Percentiles rank a stretch among this genome's conserved stretches.
Evolutionary conservation across 1,140 invertebrate genomes (phyloP).

Genomic region (Caenorhabditis latens): DNA sequence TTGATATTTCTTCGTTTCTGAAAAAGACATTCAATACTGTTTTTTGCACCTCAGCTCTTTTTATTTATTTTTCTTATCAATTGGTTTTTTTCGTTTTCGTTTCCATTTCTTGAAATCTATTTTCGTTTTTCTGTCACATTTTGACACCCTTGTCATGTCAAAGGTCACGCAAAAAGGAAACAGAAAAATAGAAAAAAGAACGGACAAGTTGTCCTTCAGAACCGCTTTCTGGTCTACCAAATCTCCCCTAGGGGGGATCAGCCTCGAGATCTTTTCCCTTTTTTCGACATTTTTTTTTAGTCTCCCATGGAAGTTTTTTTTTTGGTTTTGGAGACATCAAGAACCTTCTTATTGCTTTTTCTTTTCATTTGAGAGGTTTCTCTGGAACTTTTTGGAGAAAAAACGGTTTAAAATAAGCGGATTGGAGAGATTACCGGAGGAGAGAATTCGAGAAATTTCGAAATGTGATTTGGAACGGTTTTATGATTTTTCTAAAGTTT

Average conservation of each 20-base stretch:
- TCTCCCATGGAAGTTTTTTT: background rate
- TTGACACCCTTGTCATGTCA: no score
- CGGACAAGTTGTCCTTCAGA: background rate
- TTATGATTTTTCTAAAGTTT: no score
- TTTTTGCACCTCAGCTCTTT: background rate
- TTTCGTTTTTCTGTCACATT: no score
- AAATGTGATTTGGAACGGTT: no score
- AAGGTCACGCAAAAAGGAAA: no score
- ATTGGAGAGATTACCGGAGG: no score
- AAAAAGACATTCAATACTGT: background rate
- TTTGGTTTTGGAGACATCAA: background rate
- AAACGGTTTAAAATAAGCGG: no score
- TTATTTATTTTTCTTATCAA: background rate
- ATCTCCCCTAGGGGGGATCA: background rate
- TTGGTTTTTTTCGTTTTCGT: no score
- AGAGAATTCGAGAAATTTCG: no score
- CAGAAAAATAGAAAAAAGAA: background rate
- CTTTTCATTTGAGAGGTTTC: background rate
- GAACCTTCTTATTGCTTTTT: background rate
- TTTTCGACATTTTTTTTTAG: background rate
- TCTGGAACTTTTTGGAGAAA: background rate
- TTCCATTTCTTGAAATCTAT: no score
- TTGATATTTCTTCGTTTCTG: background rate
- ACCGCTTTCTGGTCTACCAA: constrained; percentile 11
- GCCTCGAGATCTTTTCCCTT: background rate